Conservation (phyloP, 2,113 vertebrate genomes). For the Prunella himalayana region DNA sequence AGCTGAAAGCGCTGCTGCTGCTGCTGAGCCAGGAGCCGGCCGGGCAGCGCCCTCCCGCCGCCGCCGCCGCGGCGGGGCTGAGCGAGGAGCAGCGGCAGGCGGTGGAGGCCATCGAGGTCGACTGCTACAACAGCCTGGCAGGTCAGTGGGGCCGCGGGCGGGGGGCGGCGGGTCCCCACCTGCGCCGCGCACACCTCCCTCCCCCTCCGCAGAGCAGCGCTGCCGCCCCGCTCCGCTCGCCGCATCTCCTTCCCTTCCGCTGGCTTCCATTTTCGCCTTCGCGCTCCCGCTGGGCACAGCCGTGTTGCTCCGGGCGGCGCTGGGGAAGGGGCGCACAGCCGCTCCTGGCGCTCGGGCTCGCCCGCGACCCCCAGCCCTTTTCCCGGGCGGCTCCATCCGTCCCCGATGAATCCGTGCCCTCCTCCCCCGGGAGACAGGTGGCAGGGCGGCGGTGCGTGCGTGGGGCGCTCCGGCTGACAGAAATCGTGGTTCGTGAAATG, state of each 20-base stretch:
- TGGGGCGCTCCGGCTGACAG: background rate
- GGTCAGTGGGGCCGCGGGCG: slow-evolving; percentile 71
- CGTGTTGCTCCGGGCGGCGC: background rate
- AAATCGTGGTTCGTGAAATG: background rate
- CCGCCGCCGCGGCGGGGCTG: slow-evolving; percentile 70
- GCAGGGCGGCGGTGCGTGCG: background rate
- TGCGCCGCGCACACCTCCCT: background rate
- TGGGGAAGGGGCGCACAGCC: background rate
- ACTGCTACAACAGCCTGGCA: slow-evolving; percentile 98
- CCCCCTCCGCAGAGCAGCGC: background rate
- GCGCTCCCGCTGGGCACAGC: background rate
- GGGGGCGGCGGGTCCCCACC: background rate
- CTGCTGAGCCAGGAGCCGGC: slow-evolving; percentile 77
- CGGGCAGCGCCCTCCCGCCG: slow-evolving; percentile 67
- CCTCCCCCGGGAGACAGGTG: background rate
- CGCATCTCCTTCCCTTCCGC: background rate
- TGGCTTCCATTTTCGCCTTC: background rate
- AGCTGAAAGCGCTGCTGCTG: slow-evolving; percentile 89
- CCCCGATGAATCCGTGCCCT: background rate
- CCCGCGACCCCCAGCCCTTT: background rate
- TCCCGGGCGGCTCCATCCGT: background rate
- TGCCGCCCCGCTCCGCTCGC: background rate
- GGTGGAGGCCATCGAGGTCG: slow-evolving; percentile 91
- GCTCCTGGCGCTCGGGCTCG: background rate
- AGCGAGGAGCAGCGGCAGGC: slow-evolving; percentile 91